Evolutionary conservation across 2,888 invertebrate genomes (phyloP), one percentile per base, ranked within the genome.

Genomic region (Aphelenchoides bicaudatus): DNA sequence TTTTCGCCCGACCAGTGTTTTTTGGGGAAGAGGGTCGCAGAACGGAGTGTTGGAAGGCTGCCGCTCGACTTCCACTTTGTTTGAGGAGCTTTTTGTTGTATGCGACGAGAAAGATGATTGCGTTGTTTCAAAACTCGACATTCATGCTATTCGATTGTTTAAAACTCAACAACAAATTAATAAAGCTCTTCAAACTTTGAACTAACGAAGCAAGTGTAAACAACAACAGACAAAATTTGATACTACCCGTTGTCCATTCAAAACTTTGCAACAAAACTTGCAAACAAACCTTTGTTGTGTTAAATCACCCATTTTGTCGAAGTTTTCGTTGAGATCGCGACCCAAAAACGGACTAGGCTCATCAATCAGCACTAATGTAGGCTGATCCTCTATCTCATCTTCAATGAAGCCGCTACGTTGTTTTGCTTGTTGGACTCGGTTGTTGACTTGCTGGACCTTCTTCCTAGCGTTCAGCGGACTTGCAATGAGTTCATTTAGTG

Each of bases 361-460:
- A 51, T 56, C 57, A 43, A 56, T 56, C 39, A 58, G 65, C 29
- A 71, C 65, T 49, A 71, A 64, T 66, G 66, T 71, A 29, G 71
- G 71, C 58, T 71, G 71, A 52, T 71, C 71, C 71, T 62, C 55
- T 55, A 71, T 71, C 51, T 71, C 71, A 61, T 71, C 71, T 64
- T 71, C 71, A 31, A 70, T 68, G 25, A 71, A 63, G 8, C 67
- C 71, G 54, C 50, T 59, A 39, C 23, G 23, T 53, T 61, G 47
- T 54, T 25, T 53, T 2, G 21, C 53, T 10, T 51, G 21, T 6
- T 16, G n/a, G n/a, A 46, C 50, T 6, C 47, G 1, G 19, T 25
- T 49, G 23, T 53, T 27, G n/a, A n/a, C 23, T 8, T 39, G 52
- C 8, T 28, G 13, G 13, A 39, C 43, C 3, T 23, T 25, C n/a